Base-by-base conservation (phyloP, 2,113 vertebrate species). In the Pelobates fuscus region DNA sequence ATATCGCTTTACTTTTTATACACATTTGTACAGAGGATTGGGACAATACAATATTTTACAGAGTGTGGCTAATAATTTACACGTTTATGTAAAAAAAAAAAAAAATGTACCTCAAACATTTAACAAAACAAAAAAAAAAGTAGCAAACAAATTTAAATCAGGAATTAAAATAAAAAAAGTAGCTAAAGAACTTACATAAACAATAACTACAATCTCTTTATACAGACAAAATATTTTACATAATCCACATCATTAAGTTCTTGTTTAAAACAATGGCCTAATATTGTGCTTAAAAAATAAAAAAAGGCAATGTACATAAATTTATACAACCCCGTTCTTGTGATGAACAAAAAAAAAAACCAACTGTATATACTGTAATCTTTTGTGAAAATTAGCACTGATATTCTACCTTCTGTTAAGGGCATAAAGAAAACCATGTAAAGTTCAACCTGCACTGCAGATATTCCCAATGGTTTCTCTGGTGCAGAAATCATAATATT, bases 61-160 rank as follows among this genome's bases (percentile, higher is more conserved):
- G 94, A 92, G 86, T 91, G 91, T 94, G 94, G 95, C 93, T 96
- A 98, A 94, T 97, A 96, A 97, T 94, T 97, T 96, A 96, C 93
- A 94, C 94, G 94, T 91, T 85, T 89, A 89, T 91, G 85, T 92
- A 44, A 25, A 67, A 57, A 65, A 61, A 60, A 27, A 44, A 61
- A n/a, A 71, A 91, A 87, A 86, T 89, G 90, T 94, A 95, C 94
- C 95, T 91, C 94, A 94, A 92, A 96, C 89, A 90, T 90, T 89
- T 85, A 91, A 91, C 86, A 86, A 88, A 91, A 91, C 90, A 86
- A 89, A 43, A 59, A 84, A 85, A 83, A 85, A 43, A 87, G 85
- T 89, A 76, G 89, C 89, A 89, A 88, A 89, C 87, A 86, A 89
- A 91, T 88, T 88, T 79, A 83, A 85, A 80, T 90, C 88, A 89